These are phyloP conservation scores for Scleropages formosus DNA, from an alignment of 2,797 vertebrate species.

Conservation along the genomic window DNA sequence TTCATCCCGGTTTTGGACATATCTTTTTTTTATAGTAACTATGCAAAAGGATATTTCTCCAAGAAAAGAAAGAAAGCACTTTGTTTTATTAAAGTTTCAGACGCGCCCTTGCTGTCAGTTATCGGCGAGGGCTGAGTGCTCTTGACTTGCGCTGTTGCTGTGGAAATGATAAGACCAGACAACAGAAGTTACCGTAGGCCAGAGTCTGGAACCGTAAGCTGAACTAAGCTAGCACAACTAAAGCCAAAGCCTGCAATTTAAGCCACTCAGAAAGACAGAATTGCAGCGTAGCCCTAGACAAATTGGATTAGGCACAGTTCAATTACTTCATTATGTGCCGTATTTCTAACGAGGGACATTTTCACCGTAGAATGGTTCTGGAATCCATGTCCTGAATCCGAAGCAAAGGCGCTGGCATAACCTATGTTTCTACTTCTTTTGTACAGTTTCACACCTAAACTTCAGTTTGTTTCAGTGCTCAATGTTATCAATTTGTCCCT, in stretches of 20 bases:
- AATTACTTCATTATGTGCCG: constrained; percentile 20
- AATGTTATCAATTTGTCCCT: background rate
- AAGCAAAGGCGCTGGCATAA: constrained; percentile 12
- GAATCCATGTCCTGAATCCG: constrained; percentile 8
- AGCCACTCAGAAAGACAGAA: background rate
- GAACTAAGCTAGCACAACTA: constrained; percentile 20
- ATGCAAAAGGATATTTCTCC: constrained; percentile 42
- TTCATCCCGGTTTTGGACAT: constrained; percentile 32
- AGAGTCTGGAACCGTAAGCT: constrained; percentile 11
- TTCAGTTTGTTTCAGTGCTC: background rate
- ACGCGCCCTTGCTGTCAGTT: constrained; percentile 28
- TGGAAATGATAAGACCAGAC: background rate
- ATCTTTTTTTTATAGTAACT: constrained; percentile 44
- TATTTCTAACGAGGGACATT: constrained; percentile 20
- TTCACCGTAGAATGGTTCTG: constrained; percentile 16
- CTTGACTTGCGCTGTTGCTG: background rate
- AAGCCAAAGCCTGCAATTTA: constrained; percentile 22
- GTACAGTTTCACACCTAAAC: background rate
- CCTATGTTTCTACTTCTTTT: constrained; percentile 16
- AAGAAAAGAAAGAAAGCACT: constrained; percentile 33
- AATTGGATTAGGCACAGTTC: constrained; percentile 26
- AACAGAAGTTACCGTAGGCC: constrained; percentile 6
- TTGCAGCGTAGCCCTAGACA: constrained; percentile 9
- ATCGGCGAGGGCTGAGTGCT: background rate
- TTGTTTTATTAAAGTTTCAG: constrained; percentile 49